Evolutionary conservation across 2,113 vertebrate genomes (phyloP).

Genomic region (Gasterosteus nipponicus): DNA sequence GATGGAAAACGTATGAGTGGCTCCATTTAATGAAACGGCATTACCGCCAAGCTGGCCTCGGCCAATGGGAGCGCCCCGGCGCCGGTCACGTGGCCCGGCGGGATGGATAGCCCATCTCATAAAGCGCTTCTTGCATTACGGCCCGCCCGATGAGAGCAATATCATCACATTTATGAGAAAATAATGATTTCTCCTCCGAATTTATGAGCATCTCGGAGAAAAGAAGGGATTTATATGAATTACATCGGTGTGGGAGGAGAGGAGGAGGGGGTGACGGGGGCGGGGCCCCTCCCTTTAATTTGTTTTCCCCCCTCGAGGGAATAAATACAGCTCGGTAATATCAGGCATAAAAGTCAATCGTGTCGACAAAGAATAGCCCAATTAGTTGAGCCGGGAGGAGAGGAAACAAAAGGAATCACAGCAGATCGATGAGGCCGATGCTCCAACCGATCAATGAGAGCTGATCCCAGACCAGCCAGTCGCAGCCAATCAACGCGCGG

Average conservation of each 20-base stretch:
- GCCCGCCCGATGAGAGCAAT: constrained; percentile 77
- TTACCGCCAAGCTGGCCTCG: constrained; percentile 22
- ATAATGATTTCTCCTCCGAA: constrained; percentile 80
- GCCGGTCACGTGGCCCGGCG: constrained; percentile 63
- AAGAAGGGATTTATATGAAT: constrained; percentile 71
- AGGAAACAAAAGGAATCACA: constrained; percentile 77
- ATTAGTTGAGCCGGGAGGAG: constrained; percentile 70
- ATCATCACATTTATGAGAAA: constrained; percentile 82
- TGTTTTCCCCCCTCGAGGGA: constrained; percentile 74
- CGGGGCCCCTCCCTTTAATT: constrained; percentile 70
- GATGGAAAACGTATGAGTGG: constrained; percentile 60
- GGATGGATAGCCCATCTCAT: constrained; percentile 67
- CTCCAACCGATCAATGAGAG: constrained; percentile 56
- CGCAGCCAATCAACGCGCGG: constrained; percentile 17
- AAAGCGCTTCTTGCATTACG: constrained; percentile 72
- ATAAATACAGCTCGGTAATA: constrained; percentile 75
- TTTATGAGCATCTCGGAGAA: constrained; percentile 73
- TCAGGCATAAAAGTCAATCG: constrained; percentile 77
- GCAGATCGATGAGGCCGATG: constrained; percentile 73
- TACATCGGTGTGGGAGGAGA: constrained; percentile 57
- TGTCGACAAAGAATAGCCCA: constrained; percentile 74
- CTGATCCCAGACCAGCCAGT: constrained; percentile 26
- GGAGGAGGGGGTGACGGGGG: constrained; percentile 6
- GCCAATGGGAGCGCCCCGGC: constrained; percentile 57
- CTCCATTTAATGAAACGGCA: constrained; percentile 72